phyloP scores from a whole-genome alignment of 2,888 invertebrate genomes.

The Cantharis rufa region DNA sequence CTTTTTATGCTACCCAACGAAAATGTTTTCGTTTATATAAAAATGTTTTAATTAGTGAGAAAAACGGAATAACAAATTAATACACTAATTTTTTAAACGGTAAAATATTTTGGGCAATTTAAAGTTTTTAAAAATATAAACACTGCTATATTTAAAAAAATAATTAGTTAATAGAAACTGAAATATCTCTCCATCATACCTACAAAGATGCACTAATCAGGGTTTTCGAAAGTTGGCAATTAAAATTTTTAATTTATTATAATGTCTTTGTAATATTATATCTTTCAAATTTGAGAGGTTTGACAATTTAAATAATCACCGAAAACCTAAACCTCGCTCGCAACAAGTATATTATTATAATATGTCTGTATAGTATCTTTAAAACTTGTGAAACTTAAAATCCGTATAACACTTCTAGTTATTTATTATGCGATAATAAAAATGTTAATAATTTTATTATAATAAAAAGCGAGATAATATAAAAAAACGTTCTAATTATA shows the following conservation, averaged over 20 bases:
- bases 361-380: too few relatives aligned
- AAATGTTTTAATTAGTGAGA: not conserved
- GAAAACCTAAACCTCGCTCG: not conserved
- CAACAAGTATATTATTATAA: not conserved
- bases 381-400: not conserved
- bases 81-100: not conserved
- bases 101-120: not conserved
- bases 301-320: not conserved
- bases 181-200: not conserved
- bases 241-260: not conserved
- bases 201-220: not conserved
- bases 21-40: not conserved
- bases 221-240: not conserved
- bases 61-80: not conserved
- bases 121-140: not conserved
- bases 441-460: not conserved
- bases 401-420: not conserved
- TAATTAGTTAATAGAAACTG: not conserved
- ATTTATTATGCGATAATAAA: not conserved
- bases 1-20: not conserved
- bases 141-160: not conserved
- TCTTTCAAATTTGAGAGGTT: not conserved
- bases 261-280: not conserved
- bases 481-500: not conserved
- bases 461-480: not conserved